Evolutionary conservation across 2,797 vertebrate species (phyloP).

Genomic region (Muscicapa comitata): DNA sequence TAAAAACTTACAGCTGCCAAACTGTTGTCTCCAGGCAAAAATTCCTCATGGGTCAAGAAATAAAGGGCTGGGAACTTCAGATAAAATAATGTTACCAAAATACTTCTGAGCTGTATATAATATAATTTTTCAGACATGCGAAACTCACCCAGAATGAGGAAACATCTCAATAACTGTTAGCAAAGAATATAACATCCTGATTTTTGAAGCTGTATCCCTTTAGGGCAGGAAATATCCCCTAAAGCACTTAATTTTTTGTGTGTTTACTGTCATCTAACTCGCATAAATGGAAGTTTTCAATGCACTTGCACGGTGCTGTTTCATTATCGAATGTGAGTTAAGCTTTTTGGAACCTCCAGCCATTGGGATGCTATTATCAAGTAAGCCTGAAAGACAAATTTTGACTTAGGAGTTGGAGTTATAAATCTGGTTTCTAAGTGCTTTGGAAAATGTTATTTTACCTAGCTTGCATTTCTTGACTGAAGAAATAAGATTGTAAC

Average conservation of each 20-base stretch:
- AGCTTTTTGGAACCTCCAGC: not conserved
- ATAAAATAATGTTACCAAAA: not conserved
- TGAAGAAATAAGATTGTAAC: not conserved
- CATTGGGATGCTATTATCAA: not conserved
- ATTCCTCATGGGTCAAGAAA: not conserved
- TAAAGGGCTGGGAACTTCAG: not conserved
- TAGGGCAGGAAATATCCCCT: not conserved
- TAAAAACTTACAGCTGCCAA: not conserved
- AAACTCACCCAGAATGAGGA: not conserved
- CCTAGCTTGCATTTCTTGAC: not conserved
- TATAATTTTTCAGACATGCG: not conserved
- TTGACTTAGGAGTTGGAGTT: not conserved
- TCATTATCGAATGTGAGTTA: rapidly evolving
- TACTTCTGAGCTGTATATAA: not conserved
- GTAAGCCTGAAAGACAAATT: not conserved
- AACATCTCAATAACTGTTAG: not conserved
- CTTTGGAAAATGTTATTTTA: not conserved
- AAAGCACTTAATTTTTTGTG: not conserved
- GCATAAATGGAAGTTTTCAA: not conserved
- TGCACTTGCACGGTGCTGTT: rapidly evolving
- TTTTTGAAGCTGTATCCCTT: not conserved
- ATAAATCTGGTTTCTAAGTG: not conserved
- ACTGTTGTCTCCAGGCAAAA: not conserved
- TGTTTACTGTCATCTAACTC: not conserved
- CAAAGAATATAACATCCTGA: not conserved